A percentile compares a stretch with the other conserved stretches of the same genome.
Conservation (phyloP, 2,797 vertebrate genomes). For the Danio aesculapii region DNA sequence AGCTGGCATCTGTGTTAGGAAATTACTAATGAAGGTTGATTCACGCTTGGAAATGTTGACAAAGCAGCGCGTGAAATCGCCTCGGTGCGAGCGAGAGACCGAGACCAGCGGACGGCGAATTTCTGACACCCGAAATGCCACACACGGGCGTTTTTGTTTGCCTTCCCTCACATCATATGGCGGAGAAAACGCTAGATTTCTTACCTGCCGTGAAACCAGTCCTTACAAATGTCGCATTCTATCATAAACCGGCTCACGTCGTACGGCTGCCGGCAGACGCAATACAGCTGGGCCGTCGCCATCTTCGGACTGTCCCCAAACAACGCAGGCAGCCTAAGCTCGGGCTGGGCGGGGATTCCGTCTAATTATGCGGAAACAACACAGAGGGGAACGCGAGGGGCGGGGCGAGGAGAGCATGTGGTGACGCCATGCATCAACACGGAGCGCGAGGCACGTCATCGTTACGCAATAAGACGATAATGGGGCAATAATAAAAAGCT, state of each 20-base stretch:
- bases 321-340: slow-evolving; percentile 77
- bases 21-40: not conserved
- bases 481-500: not conserved
- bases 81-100: not conserved
- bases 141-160: not conserved
- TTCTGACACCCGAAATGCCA: slow-evolving; percentile 19
- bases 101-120: not conserved
- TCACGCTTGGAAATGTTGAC: slow-evolving; percentile 9
- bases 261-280: slow-evolving; percentile 97
- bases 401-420: not conserved
- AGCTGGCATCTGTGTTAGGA: not conserved
- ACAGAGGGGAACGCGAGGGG: slow-evolving; percentile 58
- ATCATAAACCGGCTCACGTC: slow-evolving; percentile 99
- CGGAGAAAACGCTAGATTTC: slow-evolving; percentile 52
- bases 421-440: slow-evolving; percentile 39
- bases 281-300: slow-evolving; percentile 95
- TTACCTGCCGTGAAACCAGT: slow-evolving; percentile 99
- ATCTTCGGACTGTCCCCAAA: slow-evolving; percentile 88
- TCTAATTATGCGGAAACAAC: slow-evolving; percentile 71
- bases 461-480: not conserved
- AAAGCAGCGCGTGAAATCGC: slow-evolving; percentile 35
- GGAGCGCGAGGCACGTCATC: too few species aligned
- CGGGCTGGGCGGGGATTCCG: slow-evolving; percentile 78
- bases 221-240: slow-evolving; percentile 97
- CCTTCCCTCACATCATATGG: not conserved